A percentile compares a stretch with the other conserved stretches of the same genome.
phyloP scores from a whole-genome alignment of 2,888 invertebrate species.

The Trissoscelio sp. region DNA sequence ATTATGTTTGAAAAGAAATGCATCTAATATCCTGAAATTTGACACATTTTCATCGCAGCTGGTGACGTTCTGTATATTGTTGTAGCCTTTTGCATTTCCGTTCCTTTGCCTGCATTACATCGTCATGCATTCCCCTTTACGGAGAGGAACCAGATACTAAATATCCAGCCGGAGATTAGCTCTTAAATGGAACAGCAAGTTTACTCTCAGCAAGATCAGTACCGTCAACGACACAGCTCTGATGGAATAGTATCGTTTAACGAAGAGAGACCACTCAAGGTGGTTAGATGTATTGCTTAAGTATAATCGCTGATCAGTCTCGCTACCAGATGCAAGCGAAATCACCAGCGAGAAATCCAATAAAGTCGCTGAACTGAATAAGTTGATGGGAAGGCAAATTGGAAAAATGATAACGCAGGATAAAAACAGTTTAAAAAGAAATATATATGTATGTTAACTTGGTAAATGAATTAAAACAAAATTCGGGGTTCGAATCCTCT shows the following conservation, averaged over 20 bases:
- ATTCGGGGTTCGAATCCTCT: no score
- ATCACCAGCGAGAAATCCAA: conserved; percentile 15
- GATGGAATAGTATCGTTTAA: conserved; percentile 62
- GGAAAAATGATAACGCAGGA: no score
- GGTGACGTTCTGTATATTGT: conserved; percentile 30
- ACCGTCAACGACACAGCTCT: conserved; percentile 50
- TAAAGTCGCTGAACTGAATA: not conserved
- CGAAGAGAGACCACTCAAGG: conserved; percentile 54
- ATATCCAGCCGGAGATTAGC: conserved; percentile 59
- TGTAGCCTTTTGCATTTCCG: conserved; percentile 25
- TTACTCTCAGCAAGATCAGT: conserved; percentile 58
- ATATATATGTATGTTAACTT: no score
- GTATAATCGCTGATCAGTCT: conserved; percentile 55
- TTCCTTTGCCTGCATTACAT: conserved; percentile 42
- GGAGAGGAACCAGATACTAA: conserved; percentile 46
- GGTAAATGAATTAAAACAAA: no score
- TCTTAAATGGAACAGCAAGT: conserved; percentile 62
- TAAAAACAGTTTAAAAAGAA: no score
- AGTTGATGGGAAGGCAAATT: no score
- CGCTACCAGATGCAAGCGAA: conserved; percentile 38
- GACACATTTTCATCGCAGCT: no score
- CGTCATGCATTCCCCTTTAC: conserved; percentile 39
- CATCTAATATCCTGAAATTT: no score
- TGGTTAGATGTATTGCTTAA: conserved; percentile 43
- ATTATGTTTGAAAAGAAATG: no score